Conservation (phyloP, 2,888 invertebrate species). For the Pocota personata region DNA sequence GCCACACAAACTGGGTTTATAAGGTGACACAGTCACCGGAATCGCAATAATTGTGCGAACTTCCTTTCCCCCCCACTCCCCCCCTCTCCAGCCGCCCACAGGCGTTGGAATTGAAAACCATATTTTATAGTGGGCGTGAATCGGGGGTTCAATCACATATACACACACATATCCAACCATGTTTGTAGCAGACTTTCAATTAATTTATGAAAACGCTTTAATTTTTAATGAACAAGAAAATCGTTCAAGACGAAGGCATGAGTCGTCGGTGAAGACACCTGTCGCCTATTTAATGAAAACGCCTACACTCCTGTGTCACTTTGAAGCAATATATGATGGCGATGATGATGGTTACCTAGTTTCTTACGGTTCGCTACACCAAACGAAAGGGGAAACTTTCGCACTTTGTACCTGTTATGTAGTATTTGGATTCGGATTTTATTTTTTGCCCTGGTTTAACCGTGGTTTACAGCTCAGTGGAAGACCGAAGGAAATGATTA, state of each 20-base stretch:
- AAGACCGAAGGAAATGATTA: slow-evolving; percentile 7
- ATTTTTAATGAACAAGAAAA: slow-evolving; percentile 34
- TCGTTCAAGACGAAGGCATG: slow-evolving; percentile 9
- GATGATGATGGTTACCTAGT: slow-evolving; percentile 4
- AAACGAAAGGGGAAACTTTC: not conserved
- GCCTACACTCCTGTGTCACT: slow-evolving; percentile 12
- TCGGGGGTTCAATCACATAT: not conserved
- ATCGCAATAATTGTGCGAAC: slow-evolving; percentile 26
- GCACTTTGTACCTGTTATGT: slow-evolving; percentile 5
- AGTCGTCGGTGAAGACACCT: slow-evolving; percentile 29
- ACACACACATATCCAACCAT: not conserved
- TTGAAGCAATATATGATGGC: not conserved
- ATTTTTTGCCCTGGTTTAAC: slow-evolving; percentile 16
- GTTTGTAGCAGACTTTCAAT: not conserved
- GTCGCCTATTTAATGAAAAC: slow-evolving; percentile 20
- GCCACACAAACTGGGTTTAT: not conserved
- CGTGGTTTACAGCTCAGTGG: not conserved
- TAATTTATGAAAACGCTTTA: slow-evolving; percentile 29
- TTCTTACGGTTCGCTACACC: not conserved
- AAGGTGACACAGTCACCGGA: slow-evolving; percentile 32
- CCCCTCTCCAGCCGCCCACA: not conserved
- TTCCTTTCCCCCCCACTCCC: not conserved
- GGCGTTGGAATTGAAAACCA: not conserved
- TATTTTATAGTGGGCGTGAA: slow-evolving; percentile 20
- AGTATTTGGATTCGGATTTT: not conserved